phyloP scores from a whole-genome alignment of 2,113 vertebrate genomes.

The Paracanthobrama guichenoti region DNA sequence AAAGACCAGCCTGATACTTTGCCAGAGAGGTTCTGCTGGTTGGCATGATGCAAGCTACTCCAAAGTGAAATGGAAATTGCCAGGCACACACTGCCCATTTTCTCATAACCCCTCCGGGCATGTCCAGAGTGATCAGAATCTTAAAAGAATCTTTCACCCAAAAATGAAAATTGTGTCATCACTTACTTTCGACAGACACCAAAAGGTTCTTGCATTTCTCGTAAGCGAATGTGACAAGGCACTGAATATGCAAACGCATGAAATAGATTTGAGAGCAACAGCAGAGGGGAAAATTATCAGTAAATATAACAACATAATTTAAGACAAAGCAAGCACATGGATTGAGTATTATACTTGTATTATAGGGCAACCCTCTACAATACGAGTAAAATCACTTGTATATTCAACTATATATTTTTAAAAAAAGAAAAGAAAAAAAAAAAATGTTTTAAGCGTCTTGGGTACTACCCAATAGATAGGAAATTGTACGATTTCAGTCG shows the following conservation, averaged over 20 bases:
- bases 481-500: no score
- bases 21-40: background rate
- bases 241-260: background rate
- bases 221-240: background rate
- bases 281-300: background rate
- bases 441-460: no score
- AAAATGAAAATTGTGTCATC: conserved; percentile 13
- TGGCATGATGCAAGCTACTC: background rate
- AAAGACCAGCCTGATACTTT: background rate
- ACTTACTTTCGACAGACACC: background rate
- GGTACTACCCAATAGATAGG: no score
- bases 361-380: background rate
- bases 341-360: background rate
- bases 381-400: no score
- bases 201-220: background rate
- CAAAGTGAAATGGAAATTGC: conserved; percentile 16
- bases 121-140: conserved; percentile 9
- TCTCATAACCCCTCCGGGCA: conserved; percentile 7
- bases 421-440: no score
- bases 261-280: background rate
- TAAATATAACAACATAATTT: background rate
- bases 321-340: background rate
- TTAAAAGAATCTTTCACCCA: background rate
- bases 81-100: background rate
- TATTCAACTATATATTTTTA: no score